These are phyloP conservation scores for Holotrichia oblita DNA, from an alignment of 1,140 invertebrate species.

Conservation along the genomic window DNA sequence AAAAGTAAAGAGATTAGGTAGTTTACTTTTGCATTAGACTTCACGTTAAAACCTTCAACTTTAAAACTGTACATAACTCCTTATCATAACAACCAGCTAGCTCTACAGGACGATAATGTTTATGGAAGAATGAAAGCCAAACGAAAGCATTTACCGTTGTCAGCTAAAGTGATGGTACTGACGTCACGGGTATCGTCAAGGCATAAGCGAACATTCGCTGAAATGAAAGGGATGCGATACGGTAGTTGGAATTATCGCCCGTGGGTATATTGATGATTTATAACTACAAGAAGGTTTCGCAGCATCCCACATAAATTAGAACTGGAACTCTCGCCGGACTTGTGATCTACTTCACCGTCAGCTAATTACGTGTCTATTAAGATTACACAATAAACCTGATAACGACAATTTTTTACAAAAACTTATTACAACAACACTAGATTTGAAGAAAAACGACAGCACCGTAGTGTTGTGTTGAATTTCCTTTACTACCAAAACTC, in stretches of 20 bases:
- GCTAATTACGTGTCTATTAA: slow-evolving; percentile 12
- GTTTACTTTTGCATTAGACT: background rate
- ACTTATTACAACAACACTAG: background rate
- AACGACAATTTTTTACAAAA: background rate
- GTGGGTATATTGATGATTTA: slow-evolving; percentile 25
- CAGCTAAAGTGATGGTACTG: background rate
- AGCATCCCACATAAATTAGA: background rate
- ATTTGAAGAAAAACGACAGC: no score
- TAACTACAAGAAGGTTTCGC: background rate
- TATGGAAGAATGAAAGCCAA: background rate
- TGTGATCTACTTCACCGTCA: background rate
- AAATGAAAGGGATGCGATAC: slow-evolving; percentile 18
- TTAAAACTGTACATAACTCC: background rate
- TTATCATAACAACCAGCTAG: background rate
- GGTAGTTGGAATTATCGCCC: slow-evolving; percentile 18
- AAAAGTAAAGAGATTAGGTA: background rate
- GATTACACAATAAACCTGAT: background rate
- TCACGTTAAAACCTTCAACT: background rate
- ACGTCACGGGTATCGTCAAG: background rate
- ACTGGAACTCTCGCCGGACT: background rate
- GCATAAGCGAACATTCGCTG: background rate
- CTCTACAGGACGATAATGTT: background rate
- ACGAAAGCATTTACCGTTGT: background rate
- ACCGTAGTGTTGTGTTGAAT: no score
- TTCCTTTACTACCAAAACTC: no score